Evolutionary conservation across 2,888 invertebrate genomes (phyloP), one percentile per base, ranked within the genome.

Genomic region (Tanypteryx hageni): DNA sequence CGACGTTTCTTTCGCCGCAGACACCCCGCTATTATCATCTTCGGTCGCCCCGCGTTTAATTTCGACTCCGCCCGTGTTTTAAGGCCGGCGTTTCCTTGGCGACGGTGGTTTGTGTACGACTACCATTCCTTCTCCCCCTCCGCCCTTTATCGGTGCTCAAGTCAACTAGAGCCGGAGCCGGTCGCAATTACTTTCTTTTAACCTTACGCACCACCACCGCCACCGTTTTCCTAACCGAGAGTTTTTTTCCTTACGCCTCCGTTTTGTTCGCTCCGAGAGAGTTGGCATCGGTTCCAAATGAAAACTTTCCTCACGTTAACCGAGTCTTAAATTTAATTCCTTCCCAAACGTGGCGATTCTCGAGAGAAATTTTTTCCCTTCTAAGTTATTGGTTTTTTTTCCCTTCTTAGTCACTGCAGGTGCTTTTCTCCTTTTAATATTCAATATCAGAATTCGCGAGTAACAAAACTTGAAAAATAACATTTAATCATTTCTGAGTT

Each of bases 11-110:
- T 44, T 44, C n/a, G 76, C 76, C 76, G 9, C 76, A 76, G 76
- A 76, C 76, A 76, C 76, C 22, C 76, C 68, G 22, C 68, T 27
- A 76, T 76, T 76, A 76, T 76, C 76, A 27, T 76, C 13, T 22
- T 27, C 18, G 27, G 76, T 22, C 18, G 76, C 13, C 44, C 76
- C 27, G 76, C 27, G 22, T 22, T 76, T 27, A 76, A 76, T 76
- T 76, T 76, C 61, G 76, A 27, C 22, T 22, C 76, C 76, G 18
- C 76, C n/a, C 27, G 44, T 44, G 44, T 44, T 44, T 76, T 76
- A 76, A 76, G 22, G 22, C 22, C n/a, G 11, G 4, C 76, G 76
- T 76, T 76, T 76, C 76, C 76, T 76, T 27, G 76, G 76, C 27
- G 76, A 22, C 76, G 22, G 4, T 13, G 11, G 76, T 76, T 76